These are phyloP conservation scores for Papilio protenor DNA, from an alignment of 2,888 invertebrate species.

Conservation along the genomic window DNA sequence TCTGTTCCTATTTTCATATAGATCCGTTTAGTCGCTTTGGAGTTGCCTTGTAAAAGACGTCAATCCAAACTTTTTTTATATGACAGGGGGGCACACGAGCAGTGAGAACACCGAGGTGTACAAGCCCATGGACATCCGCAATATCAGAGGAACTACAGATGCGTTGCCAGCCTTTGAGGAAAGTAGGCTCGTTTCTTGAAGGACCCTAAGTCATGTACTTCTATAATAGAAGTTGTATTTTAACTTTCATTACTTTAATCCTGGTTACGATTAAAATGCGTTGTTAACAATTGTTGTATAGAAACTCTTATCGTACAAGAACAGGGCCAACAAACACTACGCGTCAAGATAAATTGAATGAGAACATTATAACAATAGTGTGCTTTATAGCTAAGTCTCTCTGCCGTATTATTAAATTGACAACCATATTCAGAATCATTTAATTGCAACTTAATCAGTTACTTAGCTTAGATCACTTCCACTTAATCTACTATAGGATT, in stretches of 20 bases:
- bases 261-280: not conserved
- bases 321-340: conserved; percentile 15
- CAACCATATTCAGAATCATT: not conserved
- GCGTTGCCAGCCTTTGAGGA: no score
- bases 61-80: no score
- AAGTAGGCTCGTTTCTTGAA: no score
- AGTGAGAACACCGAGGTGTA: no score
- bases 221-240: not conserved
- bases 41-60: no score
- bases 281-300: not conserved
- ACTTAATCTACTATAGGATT: no score
- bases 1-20: no score
- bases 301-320: conserved; percentile 9
- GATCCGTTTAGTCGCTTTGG: no score
- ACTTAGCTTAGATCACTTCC: no score
- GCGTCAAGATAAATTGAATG: conserved; percentile 15
- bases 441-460: no score
- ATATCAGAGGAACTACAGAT: not conserved
- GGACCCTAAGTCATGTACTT: not conserved
- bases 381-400: not conserved
- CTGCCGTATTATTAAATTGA: not conserved
- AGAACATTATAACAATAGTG: conserved; percentile 12
- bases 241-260: not conserved
- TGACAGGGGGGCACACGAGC: no score
- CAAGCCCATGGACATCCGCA: no score